Evolutionary conservation across 2,888 invertebrate genomes (phyloP).

Genomic region (Eilema caniola): DNA sequence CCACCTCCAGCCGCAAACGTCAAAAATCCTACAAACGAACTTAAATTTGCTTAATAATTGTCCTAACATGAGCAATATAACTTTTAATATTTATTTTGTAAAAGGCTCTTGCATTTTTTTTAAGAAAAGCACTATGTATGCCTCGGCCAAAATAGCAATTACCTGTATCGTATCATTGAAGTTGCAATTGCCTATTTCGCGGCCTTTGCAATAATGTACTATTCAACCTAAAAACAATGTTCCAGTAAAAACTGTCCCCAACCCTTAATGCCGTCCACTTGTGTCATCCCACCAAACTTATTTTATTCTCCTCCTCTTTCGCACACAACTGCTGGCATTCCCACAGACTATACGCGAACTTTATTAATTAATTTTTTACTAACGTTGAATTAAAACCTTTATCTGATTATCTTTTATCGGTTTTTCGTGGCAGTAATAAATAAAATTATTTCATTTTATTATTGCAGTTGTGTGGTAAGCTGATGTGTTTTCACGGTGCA

Average conservation of each 20-base stretch:
- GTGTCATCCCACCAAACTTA: conserved; percentile 48
- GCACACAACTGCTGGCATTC: conserved; percentile 74
- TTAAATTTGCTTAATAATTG: too few relatives aligned
- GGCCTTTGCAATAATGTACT: too few relatives aligned
- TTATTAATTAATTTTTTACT: conserved; percentile 64
- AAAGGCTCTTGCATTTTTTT: too few relatives aligned
- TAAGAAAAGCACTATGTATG: too few relatives aligned
- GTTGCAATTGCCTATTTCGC: too few relatives aligned
- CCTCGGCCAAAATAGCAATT: too few relatives aligned
- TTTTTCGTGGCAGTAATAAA: conserved; percentile 51
- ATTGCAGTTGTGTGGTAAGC: conserved; percentile 67
- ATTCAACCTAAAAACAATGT: conserved; percentile 15
- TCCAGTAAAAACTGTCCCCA: conserved; percentile 41
- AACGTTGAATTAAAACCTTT: conserved; percentile 77
- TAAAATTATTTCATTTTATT: conserved; percentile 71
- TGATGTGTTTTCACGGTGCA: conserved; percentile 77
- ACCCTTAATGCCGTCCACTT: conserved; percentile 44
- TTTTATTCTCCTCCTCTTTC: conserved; percentile 40
- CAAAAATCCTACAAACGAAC: too few relatives aligned
- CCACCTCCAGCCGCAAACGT: too few relatives aligned
- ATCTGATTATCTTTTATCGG: conserved; percentile 84
- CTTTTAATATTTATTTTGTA: too few relatives aligned
- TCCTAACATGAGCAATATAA: too few relatives aligned
- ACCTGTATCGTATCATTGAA: too few relatives aligned
- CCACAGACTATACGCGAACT: conserved; percentile 65